Percentiles rank a stretch among this genome's conserved stretches.
Conservation (phyloP, 2,113 vertebrate species). For the Ctenomys sociabilis region DNA sequence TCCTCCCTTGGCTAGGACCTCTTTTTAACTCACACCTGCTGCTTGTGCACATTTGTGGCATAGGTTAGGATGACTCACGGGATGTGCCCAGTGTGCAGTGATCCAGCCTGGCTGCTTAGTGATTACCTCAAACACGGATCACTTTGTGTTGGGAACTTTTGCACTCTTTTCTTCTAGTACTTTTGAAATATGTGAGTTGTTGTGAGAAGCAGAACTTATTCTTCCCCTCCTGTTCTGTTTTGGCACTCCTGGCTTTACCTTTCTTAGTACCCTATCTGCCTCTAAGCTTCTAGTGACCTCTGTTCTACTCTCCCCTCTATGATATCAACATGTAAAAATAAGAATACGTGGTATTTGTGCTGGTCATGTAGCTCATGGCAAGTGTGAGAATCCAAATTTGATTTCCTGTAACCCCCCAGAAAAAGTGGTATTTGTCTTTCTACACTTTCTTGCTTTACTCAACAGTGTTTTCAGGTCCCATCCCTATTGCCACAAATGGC, state of each 20-base stretch:
- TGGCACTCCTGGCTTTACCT: not conserved
- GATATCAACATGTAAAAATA: not conserved
- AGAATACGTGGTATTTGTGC: not conserved
- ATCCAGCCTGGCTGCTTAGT: not conserved
- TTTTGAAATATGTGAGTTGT: not conserved
- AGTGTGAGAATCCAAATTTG: no score
- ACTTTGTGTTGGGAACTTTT: not conserved
- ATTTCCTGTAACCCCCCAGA: no score
- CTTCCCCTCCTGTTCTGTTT: no score
- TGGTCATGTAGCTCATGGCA: no score
- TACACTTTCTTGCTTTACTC: not conserved
- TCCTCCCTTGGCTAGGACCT: not conserved
- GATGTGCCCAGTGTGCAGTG: not conserved
- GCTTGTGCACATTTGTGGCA: not conserved
- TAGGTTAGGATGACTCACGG: not conserved
- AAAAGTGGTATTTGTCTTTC: not conserved
- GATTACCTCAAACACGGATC: not conserved
- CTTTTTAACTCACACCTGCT: not conserved
- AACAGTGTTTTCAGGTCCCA: not conserved
- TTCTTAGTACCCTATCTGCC: fast-evolving
- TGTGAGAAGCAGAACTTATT: not conserved
- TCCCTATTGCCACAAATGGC: not conserved
- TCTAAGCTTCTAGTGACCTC: no score
- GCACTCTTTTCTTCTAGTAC: not conserved
- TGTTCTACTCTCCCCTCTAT: not conserved